Evolutionary conservation across 2,888 invertebrate species (phyloP).

Genomic region (Mythimna vitellina): DNA sequence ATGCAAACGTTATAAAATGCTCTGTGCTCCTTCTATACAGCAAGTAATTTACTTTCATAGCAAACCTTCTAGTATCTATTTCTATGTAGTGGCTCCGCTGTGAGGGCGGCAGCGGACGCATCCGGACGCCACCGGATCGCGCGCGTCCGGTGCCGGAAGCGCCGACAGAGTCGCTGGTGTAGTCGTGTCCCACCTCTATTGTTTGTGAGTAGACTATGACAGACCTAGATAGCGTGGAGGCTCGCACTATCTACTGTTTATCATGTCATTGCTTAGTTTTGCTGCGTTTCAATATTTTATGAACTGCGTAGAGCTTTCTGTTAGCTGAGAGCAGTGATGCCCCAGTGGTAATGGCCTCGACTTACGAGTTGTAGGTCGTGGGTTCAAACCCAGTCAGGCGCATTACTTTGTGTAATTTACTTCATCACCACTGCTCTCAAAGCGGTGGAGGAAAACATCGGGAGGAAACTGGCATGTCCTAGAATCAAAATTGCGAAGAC

Average conservation of each 20-base stretch:
- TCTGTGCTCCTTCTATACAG: too few relatives aligned
- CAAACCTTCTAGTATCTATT: conserved; percentile 6
- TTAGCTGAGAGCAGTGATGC: neutral
- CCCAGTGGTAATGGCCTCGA: too few relatives aligned
- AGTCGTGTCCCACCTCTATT: conserved; percentile 43
- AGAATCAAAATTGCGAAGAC: too few relatives aligned
- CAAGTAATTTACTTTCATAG: neutral
- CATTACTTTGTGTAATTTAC: too few relatives aligned
- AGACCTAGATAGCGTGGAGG: conserved; percentile 16
- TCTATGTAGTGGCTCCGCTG: neutral
- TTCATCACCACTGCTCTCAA: too few relatives aligned
- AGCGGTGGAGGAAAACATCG: too few relatives aligned
- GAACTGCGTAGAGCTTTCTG: neutral
- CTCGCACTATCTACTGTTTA: conserved; percentile 11
- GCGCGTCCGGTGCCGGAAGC: conserved; percentile 52
- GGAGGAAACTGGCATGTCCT: too few relatives aligned
- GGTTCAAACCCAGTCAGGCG: too few relatives aligned
- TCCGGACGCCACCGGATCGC: conserved; percentile 48
- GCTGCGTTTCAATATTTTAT: conserved; percentile 1
- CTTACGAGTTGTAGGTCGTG: too few relatives aligned
- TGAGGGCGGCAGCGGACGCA: conserved; percentile 14
- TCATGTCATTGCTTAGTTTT: conserved; percentile 1
- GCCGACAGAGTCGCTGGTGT: conserved; percentile 35
- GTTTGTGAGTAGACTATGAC: conserved; percentile 33
- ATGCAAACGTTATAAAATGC: too few relatives aligned